Conservation (phyloP, 2,888 invertebrate species). For the Pollenia griseotomentosa region DNA sequence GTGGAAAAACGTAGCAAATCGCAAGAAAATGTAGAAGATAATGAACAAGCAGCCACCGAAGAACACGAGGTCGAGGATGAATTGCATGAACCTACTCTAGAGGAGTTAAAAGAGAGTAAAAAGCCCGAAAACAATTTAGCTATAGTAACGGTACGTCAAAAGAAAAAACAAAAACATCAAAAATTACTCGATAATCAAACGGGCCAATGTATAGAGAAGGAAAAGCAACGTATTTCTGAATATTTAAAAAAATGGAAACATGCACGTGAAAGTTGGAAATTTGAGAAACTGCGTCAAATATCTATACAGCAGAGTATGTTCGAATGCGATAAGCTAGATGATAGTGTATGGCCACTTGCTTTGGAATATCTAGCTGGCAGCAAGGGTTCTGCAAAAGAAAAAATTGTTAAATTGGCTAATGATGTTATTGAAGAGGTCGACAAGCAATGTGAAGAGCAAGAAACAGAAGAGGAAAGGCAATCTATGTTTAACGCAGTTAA, state of each 20-base stretch:
- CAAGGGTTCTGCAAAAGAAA: constrained; percentile 88
- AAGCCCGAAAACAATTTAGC: constrained; percentile 82
- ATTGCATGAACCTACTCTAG: constrained; percentile 80
- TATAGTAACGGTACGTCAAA: constrained; percentile 87
- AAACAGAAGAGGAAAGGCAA: constrained; percentile 75
- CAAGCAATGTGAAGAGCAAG: constrained; percentile 76
- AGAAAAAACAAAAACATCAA: constrained; percentile 87
- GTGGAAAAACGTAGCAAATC: constrained; percentile 74
- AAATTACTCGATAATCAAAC: constrained; percentile 86
- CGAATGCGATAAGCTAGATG: constrained; percentile 86
- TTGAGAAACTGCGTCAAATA: constrained; percentile 91
- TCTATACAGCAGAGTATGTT: constrained; percentile 90
- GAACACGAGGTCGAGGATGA: constrained; percentile 73
- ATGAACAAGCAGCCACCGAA: neutral
- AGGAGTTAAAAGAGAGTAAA: constrained; percentile 80
- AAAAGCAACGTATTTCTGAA: constrained; percentile 87
- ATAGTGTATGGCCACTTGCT: constrained; percentile 87
- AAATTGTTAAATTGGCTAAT: constrained; percentile 87
- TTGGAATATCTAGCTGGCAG: constrained; percentile 90
- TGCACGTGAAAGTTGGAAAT: constrained; percentile 90
- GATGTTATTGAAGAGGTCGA: constrained; percentile 88
- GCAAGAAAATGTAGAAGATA: neutral
- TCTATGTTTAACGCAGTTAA: constrained; percentile 77
- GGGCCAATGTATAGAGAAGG: constrained; percentile 85
- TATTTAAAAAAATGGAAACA: constrained; percentile 91